Percentiles rank a stretch among this genome's conserved stretches.
Conservation (phyloP, 2,888 invertebrate genomes). For the Lasioglossum pauxillum region DNA sequence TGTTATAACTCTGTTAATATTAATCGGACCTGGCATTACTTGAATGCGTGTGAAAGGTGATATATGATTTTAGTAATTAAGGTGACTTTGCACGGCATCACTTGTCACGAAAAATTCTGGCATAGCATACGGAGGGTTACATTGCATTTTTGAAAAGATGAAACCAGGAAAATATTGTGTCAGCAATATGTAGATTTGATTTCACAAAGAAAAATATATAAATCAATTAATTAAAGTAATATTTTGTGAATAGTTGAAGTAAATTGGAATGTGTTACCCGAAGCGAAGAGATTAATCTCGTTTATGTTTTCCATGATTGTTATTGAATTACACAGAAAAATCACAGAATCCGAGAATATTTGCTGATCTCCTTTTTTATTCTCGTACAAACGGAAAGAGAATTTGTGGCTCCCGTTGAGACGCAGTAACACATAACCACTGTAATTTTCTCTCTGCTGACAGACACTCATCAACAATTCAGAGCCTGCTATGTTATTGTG, state of each 20-base stretch:
- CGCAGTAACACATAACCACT: background rate
- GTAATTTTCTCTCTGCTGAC: constrained; percentile 9
- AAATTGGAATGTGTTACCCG: background rate
- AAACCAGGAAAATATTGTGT: no score
- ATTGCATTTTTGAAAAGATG: no score
- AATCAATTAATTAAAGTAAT: background rate
- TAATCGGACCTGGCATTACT: no score
- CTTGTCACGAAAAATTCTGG: no score
- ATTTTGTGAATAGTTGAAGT: background rate
- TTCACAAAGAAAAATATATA: no score
- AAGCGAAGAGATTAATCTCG: background rate
- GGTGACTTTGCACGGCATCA: no score
- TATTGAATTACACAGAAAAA: background rate
- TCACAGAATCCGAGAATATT: background rate
- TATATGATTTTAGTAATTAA: no score
- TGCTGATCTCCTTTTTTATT: background rate
- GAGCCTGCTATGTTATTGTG: constrained; percentile 6
- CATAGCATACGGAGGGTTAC: no score
- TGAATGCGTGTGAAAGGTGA: no score
- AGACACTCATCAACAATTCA: constrained; percentile 1
- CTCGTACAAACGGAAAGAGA: background rate
- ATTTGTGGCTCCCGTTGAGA: background rate
- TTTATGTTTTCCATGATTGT: background rate
- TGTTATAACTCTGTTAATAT: no score
- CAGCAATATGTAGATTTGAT: no score